Percentiles rank a stretch among this genome's conserved stretches.
phyloP scores from a whole-genome alignment of 2,797 vertebrate genomes.

The Neosilurus mollespiculum region DNA sequence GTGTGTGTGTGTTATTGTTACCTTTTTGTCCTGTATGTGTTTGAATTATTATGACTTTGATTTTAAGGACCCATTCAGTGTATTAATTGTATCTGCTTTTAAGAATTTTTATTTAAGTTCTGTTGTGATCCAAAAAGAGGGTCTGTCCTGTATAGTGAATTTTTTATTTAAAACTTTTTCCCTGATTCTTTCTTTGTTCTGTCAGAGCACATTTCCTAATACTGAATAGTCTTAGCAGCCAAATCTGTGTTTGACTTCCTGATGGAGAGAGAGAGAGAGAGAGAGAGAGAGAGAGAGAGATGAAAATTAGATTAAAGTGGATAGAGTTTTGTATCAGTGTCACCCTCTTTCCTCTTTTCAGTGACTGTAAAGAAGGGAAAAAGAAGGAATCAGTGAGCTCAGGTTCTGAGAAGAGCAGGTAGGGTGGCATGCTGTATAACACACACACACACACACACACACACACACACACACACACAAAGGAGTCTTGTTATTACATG shows the following conservation, averaged over 20 bases:
- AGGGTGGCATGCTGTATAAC: neutral
- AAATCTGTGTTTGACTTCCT: neutral
- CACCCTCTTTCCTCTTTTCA: constrained; percentile 26
- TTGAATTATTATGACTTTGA: constrained; percentile 24
- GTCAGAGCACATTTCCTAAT: neutral
- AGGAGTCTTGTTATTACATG: no score
- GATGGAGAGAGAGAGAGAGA: neutral
- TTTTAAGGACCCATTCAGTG: constrained; percentile 9
- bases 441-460: constrained; percentile 15
- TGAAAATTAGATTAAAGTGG: neutral
- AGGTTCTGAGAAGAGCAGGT: constrained; percentile 36
- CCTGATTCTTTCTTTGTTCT: neutral
- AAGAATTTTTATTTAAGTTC: neutral
- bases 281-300: neutral
- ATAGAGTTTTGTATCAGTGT: neutral
- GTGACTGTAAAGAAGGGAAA: constrained; percentile 36
- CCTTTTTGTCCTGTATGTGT: constrained; percentile 7
- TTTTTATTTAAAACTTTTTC: neutral
- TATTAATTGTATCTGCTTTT: neutral
- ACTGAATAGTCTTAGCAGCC: neutral
- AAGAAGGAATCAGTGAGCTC: constrained; percentile 40
- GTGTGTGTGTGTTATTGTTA: constrained; percentile 11
- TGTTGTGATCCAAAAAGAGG: neutral
- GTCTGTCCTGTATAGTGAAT: neutral
- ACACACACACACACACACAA: neutral